These are phyloP conservation scores for Gobius niger DNA, from an alignment of 2,113 vertebrate species.

Conservation along the genomic window DNA sequence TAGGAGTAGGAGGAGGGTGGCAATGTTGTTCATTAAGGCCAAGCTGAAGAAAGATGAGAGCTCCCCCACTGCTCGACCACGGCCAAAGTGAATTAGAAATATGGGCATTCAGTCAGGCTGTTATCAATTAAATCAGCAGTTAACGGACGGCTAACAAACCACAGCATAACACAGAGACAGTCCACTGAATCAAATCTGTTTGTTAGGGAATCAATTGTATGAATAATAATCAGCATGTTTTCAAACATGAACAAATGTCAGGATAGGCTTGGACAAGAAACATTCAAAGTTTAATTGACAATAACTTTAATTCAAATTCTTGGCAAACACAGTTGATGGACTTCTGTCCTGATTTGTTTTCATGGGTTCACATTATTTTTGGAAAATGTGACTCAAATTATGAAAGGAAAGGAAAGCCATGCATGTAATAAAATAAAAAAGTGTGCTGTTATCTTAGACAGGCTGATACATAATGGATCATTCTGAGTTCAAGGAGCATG, in stretches of 20 bases:
- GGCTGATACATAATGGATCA: background rate
- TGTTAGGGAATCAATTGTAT: conserved; percentile 28
- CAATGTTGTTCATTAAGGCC: conserved; percentile 62
- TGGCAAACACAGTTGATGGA: background rate
- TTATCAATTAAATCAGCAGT: conserved; percentile 53
- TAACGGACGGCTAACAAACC: conserved; percentile 26
- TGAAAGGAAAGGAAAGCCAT: background rate
- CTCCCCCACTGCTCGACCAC: conserved; percentile 32
- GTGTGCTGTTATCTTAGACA: background rate
- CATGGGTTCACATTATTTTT: too few relatives aligned
- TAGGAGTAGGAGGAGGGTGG: conserved; percentile 39
- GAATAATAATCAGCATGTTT: conserved; percentile 26
- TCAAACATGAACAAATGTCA: conserved; percentile 3
- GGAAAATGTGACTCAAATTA: too few relatives aligned
- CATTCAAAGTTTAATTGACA: background rate
- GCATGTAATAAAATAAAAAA: background rate
- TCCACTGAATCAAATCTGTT: conserved; percentile 23
- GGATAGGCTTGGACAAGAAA: background rate
- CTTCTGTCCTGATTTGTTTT: too few relatives aligned
- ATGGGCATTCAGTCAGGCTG: conserved; percentile 51
- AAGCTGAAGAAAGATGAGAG: conserved; percentile 47
- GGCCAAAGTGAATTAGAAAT: conserved; percentile 55
- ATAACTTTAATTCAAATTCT: background rate
- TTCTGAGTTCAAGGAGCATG: background rate
- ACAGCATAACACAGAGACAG: conserved; percentile 17